Base-by-base conservation (phyloP, 2,113 vertebrate genomes). In the Caranx ignobilis region DNA sequence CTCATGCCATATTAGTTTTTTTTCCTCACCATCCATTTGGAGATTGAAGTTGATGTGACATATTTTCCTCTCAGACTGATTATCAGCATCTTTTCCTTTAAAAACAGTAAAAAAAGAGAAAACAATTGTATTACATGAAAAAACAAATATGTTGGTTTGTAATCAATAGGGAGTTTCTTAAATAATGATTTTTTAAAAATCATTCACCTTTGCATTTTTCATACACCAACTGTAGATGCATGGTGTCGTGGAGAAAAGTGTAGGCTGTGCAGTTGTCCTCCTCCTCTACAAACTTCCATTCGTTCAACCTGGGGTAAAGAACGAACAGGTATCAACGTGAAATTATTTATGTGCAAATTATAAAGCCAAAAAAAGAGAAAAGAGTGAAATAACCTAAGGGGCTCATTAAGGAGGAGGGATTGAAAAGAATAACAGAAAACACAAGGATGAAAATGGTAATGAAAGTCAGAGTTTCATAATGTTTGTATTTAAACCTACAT, bases 181-280 rank as follows among this genome's bases (percentile, higher is more conserved):
- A 47, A 31, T 8, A 45, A 19, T 6, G 55, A 35, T 43, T 16
- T 47, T 15, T 47, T 18, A 52, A 39, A 45, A 55, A 75, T 67
- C 88, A 26, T 26, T 79, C 83, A 95, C 94, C 92, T 26, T 71
- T 31, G 11, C 37, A n/a, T 15, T 84, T 79, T 69, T 92, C 79
- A 54, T 84, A 87, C 35, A 74, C 61, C 80, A 95, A 32, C 71
- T 93, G 78, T 13, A 95, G 79, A 26, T 79, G 66, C 39, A 95
- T 10, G 45, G 94, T 94, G 6, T 87, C 75, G 19, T 95, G 32
- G 48, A 95, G 94, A 18, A 95, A 95, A 0, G 88, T 84, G 89
- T 90, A 95, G 47, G 87, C 8, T 0, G 61, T 37, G 45, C 56
- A 35, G 72, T 75, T 75, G 65, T 89, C 82, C 1, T 8, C 82